phyloP scores from a whole-genome alignment of 2,888 invertebrate genomes.

The Volucella bombylans region DNA sequence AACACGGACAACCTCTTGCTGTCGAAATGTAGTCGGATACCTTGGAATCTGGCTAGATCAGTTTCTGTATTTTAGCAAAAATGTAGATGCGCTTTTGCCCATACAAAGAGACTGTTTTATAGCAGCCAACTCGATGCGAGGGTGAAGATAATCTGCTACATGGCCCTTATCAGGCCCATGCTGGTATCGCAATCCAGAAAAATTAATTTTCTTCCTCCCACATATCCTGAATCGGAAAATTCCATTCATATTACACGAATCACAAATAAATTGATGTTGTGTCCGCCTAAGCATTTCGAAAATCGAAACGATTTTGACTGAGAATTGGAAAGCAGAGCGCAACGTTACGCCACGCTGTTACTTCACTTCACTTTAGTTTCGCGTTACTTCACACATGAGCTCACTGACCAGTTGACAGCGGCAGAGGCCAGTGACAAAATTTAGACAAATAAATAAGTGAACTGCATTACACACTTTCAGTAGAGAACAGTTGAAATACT shows the following conservation, averaged over 20 bases:
- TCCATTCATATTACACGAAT: conserved; percentile 14
- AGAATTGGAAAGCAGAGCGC: conserved; percentile 20
- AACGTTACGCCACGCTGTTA: not conserved
- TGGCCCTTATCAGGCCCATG: too few relatives aligned
- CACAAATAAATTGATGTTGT: not conserved
- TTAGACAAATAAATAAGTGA: conserved; percentile 44
- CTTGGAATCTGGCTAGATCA: too few relatives aligned
- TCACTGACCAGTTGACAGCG: conserved; percentile 36
- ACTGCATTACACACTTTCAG: conserved; percentile 33
- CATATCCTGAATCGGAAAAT: not conserved
- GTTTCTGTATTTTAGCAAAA: too few relatives aligned
- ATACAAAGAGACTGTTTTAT: too few relatives aligned
- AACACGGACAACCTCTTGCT: too few relatives aligned
- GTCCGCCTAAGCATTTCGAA: not conserved
- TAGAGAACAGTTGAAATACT: not conserved
- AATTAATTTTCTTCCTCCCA: conserved; percentile 11
- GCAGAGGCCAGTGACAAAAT: not conserved
- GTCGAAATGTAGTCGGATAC: too few relatives aligned
- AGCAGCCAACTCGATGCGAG: too few relatives aligned
- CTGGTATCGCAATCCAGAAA: not conserved
- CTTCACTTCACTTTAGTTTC: conserved; percentile 15
- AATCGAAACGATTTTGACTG: conserved; percentile 28
- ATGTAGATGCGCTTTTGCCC: too few relatives aligned
- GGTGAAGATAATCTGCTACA: too few relatives aligned
- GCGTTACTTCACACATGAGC: conserved; percentile 31